Evolutionary conservation across 2,113 vertebrate genomes (phyloP).

Genomic region (Carollia perspicillata): DNA sequence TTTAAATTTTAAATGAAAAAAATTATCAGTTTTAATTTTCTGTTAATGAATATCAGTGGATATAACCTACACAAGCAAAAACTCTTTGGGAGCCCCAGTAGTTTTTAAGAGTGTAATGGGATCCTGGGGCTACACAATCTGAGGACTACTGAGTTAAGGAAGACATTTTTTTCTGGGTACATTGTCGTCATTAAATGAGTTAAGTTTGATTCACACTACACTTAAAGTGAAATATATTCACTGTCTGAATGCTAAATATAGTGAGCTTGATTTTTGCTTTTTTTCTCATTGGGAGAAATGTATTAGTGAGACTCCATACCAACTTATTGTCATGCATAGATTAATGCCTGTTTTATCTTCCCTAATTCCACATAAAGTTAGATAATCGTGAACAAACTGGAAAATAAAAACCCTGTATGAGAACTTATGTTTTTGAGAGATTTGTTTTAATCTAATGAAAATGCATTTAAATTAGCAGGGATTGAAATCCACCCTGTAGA

Average conservation of each 20-base stretch:
- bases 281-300: background rate
- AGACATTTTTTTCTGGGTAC: conserved; percentile 22
- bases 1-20: background rate
- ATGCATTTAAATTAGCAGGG: conserved; percentile 19
- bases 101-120: background rate
- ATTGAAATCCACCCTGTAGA: background rate
- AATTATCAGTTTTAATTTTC: conserved; percentile 8
- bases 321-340: background rate
- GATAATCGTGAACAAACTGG: background rate
- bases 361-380: background rate
- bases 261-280: background rate
- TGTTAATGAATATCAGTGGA: background rate
- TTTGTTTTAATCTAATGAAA: background rate
- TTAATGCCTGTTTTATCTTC: conserved; percentile 8
- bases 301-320: background rate
- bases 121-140: background rate
- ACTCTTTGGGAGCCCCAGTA: background rate
- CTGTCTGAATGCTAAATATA: conserved; percentile 9
- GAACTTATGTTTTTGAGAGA: background rate
- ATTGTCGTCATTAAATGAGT: background rate
- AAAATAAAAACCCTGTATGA: background rate
- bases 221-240: background rate
- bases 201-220: conserved; percentile 18
- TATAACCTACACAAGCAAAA: background rate
- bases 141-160: background rate